These are phyloP conservation scores for Drosophila prostipennis DNA, from an alignment of 2,888 invertebrate species.

Conservation along the genomic window DNA sequence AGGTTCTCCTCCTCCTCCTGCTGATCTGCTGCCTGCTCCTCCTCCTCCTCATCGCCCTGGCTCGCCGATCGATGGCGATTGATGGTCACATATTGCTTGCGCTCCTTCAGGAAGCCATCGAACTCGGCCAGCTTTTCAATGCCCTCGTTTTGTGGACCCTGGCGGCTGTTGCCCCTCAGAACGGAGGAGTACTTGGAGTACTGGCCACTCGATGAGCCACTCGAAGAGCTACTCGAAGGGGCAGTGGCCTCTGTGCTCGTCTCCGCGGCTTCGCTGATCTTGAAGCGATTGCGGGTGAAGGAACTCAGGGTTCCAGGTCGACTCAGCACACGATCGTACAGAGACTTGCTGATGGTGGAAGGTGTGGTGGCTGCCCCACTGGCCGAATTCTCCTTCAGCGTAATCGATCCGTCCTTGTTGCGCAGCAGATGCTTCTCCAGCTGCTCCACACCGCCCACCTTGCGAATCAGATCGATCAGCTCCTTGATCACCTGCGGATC, in stretches of 20 bases:
- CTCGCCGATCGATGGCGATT: slow-evolving; percentile 85
- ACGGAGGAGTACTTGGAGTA: slow-evolving; percentile 86
- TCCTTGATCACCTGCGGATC: slow-evolving; percentile 90
- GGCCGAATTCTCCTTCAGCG: slow-evolving; percentile 83
- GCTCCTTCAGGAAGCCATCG: slow-evolving; percentile 83
- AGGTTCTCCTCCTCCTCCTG: slow-evolving; percentile 41
- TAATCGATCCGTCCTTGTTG: slow-evolving; percentile 85
- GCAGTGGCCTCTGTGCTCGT: slow-evolving; percentile 13
- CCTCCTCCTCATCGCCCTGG: slow-evolving; percentile 71
- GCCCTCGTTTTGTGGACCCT: slow-evolving; percentile 86
- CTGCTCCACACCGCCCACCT: slow-evolving; percentile 94
- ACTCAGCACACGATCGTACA: slow-evolving; percentile 90
- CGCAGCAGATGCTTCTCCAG: slow-evolving; percentile 90
- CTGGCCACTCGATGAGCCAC: slow-evolving; percentile 22
- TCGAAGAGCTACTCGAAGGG: slow-evolving; percentile 20
- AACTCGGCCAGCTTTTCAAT: slow-evolving; percentile 83
- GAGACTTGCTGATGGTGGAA: slow-evolving; percentile 89
- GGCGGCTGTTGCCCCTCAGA: slow-evolving; percentile 86
- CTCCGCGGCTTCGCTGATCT: slow-evolving; percentile 24
- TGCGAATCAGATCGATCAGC: slow-evolving; percentile 92
- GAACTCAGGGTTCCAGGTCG: slow-evolving; percentile 80
- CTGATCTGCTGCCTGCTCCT: slow-evolving; percentile 56
- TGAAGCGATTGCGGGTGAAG: slow-evolving; percentile 80
- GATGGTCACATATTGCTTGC: slow-evolving; percentile 89
- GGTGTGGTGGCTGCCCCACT: slow-evolving; percentile 85